Evolutionary conservation across 2,888 invertebrate species (phyloP).

Genomic region (Oeneis ivallda): DNA sequence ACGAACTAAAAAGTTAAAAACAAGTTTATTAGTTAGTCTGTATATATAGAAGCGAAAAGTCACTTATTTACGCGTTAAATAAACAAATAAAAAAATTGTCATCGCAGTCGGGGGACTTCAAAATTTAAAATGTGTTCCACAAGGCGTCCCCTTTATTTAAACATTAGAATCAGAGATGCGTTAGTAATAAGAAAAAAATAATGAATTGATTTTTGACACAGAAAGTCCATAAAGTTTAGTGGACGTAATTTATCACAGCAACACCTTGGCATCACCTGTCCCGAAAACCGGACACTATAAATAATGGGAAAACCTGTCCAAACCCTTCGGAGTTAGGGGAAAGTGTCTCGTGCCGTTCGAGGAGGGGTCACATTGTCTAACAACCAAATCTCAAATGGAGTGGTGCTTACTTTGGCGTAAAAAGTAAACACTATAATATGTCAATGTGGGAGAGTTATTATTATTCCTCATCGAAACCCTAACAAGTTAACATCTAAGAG

Average conservation of each 20-base stretch:
- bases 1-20: too few relatives aligned
- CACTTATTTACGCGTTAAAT: too few relatives aligned
- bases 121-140: too few relatives aligned
- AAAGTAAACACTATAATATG: slow-evolving; percentile 21
- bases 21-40: too few relatives aligned
- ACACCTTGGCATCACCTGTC: slow-evolving; percentile 68
- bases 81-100: too few relatives aligned
- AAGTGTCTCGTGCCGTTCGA: slow-evolving; percentile 57
- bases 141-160: too few relatives aligned
- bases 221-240: slow-evolving; percentile 41
- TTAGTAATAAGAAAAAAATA: slow-evolving; percentile 19
- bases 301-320: slow-evolving; percentile 66
- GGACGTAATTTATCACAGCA: slow-evolving; percentile 46
- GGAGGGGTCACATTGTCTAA: slow-evolving; percentile 34
- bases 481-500: background rate
- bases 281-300: slow-evolving; percentile 72
- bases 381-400: slow-evolving; percentile 20
- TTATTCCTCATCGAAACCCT: background rate
- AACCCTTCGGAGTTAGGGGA: slow-evolving; percentile 57
- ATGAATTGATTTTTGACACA: slow-evolving; percentile 33
- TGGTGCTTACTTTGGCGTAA: slow-evolving; percentile 22
- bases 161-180: slow-evolving; percentile 20
- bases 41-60: too few relatives aligned
- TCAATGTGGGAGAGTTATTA: slow-evolving; percentile 16
- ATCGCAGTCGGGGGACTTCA: too few relatives aligned